A percentile compares a stretch with the other conserved stretches of the same genome.
Evolutionary conservation across 2,113 vertebrate species (phyloP).

Genomic region (Pedionomus torquatus): DNA sequence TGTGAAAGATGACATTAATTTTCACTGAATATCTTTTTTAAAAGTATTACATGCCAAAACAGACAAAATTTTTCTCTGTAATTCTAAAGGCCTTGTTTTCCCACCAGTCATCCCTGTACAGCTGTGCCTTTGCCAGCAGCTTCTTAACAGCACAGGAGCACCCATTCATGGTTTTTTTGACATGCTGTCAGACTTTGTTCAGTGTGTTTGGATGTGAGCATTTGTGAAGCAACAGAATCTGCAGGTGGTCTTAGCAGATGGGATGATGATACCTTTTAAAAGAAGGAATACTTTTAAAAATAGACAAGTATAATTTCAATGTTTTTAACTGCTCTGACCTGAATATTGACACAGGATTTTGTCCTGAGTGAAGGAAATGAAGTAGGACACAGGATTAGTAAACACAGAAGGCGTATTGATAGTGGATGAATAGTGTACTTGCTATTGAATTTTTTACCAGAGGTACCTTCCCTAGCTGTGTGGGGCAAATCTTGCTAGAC

Average conservation of each 20-base stretch:
- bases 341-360: not conserved
- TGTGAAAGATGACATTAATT: not conserved
- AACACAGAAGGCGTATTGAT: not conserved
- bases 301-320: fast-evolving
- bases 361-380: too few species aligned
- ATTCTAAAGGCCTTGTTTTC: constrained; percentile 12
- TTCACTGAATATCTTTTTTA: too few species aligned
- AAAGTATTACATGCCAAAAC: not conserved
- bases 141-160: not conserved
- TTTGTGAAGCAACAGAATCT: not conserved
- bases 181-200: not conserved
- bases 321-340: not conserved
- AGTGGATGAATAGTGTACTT: fast-evolving
- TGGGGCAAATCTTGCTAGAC: not conserved
- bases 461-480: not conserved
- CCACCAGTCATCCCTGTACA: constrained; percentile 28
- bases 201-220: fast-evolving
- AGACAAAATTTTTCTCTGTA: not conserved
- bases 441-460: not conserved
- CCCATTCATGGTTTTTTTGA: not conserved
- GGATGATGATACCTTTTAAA: not conserved
- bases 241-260: not conserved
- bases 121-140: not conserved
- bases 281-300: not conserved
- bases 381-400: not conserved